Evolutionary conservation across 2,888 invertebrate species (phyloP), one percentile per base, ranked within the genome.

Genomic region (Enoplolaimus lenunculus): DNA sequence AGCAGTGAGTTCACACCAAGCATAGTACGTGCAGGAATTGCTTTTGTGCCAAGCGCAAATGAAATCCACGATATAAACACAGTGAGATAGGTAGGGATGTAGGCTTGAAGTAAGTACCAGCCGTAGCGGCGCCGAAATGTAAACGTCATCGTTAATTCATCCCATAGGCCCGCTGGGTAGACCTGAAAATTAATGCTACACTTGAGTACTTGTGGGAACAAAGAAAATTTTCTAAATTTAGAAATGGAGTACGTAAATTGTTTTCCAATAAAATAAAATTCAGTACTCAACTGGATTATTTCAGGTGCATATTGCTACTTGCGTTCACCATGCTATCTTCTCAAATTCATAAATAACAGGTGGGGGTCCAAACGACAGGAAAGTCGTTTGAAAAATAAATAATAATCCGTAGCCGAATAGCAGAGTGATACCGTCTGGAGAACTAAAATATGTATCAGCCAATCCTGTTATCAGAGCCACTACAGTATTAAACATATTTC

Each of bases 31-130:
- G 80, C 80, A 3, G 80, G 80, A 72, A 79, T 79, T 13, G 80
- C 80, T 66, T 77, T 74, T 16, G 78, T 76, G 57, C 80, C 80
- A 68, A 79, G 75, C 73, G 79, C 78, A 72, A 79, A 79, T 26
- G 78, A 77, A 68, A 79, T 80, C 79, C 79, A 79, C 2, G 77
- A 77, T 29, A 80, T 79, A 75, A 80, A 79, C 69, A 79, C 74
- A 2, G 77, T 78, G 75, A 79, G 75, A 70, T 79, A 79, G 16
- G 79, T 79, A 29, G 79, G 79, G 67, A 80, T 77, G 73, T 77
- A 79, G 26, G 78, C 79, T 73, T 79, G 79, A 21, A 79, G 73
- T 1, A 79, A 72, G 74, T 79, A 79, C 79, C 79, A 79, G 31
- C 79, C 79, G 71, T 79, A 79, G 57, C 79, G 72, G 60, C 79